Evolutionary conservation across 2,888 invertebrate genomes (phyloP).

Genomic region (Gryllus longicercus): DNA sequence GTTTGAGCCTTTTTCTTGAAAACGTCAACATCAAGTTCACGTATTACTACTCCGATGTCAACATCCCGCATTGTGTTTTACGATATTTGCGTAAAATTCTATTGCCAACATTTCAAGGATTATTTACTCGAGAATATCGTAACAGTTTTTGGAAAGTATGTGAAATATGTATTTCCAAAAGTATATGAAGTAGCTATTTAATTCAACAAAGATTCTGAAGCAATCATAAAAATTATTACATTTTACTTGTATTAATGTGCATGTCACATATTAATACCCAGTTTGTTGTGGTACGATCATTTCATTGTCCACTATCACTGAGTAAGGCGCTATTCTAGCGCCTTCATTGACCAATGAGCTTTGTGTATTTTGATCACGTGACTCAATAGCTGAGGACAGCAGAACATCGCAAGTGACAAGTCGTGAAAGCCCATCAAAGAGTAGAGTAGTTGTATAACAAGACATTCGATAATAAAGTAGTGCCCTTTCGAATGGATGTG

Average conservation of each 20-base stretch:
- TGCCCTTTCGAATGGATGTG: constrained; percentile 35
- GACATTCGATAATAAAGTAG: constrained; percentile 28
- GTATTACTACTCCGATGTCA: constrained; percentile 18
- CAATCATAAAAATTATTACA: not conserved
- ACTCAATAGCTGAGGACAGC: constrained; percentile 34
- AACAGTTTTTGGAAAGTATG: not conserved
- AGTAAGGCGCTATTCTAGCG: constrained; percentile 29
- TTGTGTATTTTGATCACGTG: constrained; percentile 33
- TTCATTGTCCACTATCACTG: constrained; percentile 31
- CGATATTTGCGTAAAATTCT: constrained; percentile 5
- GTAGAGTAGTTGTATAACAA: constrained; percentile 36
- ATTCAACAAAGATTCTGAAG: not conserved
- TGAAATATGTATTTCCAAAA: not conserved
- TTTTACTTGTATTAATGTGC: not conserved
- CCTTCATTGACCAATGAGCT: constrained; percentile 31
- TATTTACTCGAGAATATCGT: constrained; percentile 17
- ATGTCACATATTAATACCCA: not conserved
- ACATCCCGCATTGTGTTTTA: constrained; percentile 19
- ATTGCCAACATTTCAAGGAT: constrained; percentile 11
- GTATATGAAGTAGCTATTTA: not conserved
- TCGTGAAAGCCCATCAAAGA: constrained; percentile 35
- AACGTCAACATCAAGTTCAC: not conserved
- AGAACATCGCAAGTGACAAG: constrained; percentile 38
- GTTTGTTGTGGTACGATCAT: constrained; percentile 21
- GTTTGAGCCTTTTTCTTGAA: no score